phyloP scores from a whole-genome alignment of 1,140 invertebrate genomes.

The Diachasmimorpha longicaudata region DNA sequence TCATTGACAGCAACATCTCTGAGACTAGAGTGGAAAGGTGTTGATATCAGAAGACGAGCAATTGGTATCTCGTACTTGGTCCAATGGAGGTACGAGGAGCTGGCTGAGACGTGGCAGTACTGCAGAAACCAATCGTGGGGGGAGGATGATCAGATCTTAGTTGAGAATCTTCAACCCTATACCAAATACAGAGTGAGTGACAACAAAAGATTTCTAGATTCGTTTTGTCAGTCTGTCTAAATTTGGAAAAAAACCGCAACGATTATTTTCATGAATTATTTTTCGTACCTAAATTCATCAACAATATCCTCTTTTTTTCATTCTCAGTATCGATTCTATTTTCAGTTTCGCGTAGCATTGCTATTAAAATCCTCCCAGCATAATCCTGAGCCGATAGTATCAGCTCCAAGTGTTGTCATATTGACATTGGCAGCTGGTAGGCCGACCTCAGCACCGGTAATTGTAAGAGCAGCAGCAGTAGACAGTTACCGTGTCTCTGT shows the following conservation, averaged over 20 bases:
- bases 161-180: conserved; percentile 83
- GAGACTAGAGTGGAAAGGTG: conserved; percentile 78
- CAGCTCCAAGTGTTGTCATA: conserved; percentile 80
- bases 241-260: too few species aligned
- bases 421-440: conserved; percentile 76
- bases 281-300: too few species aligned
- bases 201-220: not conserved
- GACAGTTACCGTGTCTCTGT: conserved; percentile 84
- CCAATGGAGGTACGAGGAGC: conserved; percentile 77
- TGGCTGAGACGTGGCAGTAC: conserved; percentile 75
- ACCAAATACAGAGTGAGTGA: conserved; percentile 83
- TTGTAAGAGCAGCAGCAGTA: conserved; percentile 78
- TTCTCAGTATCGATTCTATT: conserved; percentile 25
- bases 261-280: too few species aligned
- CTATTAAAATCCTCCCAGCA: conserved; percentile 69
- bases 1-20: conserved; percentile 77
- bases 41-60: conserved; percentile 54
- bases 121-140: conserved; percentile 74
- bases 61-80: conserved; percentile 69
- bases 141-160: conserved; percentile 69
- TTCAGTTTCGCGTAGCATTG: conserved; percentile 83
- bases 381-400: conserved; percentile 76
- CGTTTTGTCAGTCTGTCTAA: too few species aligned
- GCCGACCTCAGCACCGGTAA: conserved; percentile 75
- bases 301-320: not conserved